Conservation (phyloP, 1,140 invertebrate genomes). For the Brachionus asplanchnoidis region DNA sequence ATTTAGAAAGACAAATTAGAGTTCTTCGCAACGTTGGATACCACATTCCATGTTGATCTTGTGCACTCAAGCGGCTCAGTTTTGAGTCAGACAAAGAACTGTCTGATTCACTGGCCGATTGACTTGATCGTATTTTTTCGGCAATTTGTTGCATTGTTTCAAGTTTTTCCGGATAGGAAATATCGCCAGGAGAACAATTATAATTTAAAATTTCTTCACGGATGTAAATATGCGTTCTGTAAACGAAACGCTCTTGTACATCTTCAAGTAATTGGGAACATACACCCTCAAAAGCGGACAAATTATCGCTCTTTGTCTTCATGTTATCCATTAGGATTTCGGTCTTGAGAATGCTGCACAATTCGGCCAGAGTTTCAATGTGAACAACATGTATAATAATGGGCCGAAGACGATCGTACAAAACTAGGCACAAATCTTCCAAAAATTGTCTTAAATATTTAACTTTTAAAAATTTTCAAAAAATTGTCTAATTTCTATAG, state of each 20-base stretch:
- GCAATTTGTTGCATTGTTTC: conserved; percentile 73
- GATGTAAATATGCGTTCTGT: conserved; percentile 87
- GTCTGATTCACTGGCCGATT: conserved; percentile 15
- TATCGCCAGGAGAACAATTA: conserved; percentile 80
- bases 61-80: conserved; percentile 56
- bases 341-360: conserved; percentile 82
- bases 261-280: conserved; percentile 85
- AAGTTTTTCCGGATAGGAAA: conserved; percentile 93
- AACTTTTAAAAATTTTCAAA: conserved; percentile 43
- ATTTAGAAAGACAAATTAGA: conserved; percentile 83
- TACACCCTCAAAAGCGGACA: conserved; percentile 73
- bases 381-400: conserved; percentile 94
- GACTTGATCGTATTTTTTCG: not conserved
- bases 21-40: conserved; percentile 92
- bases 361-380: conserved; percentile 89
- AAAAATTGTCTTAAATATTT: conserved; percentile 61
- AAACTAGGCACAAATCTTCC: conserved; percentile 74
- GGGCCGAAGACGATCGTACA: conserved; percentile 90
- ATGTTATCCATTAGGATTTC: conserved; percentile 93
- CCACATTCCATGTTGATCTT: conserved; percentile 98
- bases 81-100: not conserved
- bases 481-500: too few relatives aligned
- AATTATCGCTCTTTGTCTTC: conserved; percentile 64
- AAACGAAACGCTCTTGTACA: conserved; percentile 90
- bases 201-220: conserved; percentile 78